Evolutionary conservation across 1,140 invertebrate genomes (phyloP), one percentile per base, ranked within the genome.

Genomic region (Carcinoscorpius rotundicauda): DNA sequence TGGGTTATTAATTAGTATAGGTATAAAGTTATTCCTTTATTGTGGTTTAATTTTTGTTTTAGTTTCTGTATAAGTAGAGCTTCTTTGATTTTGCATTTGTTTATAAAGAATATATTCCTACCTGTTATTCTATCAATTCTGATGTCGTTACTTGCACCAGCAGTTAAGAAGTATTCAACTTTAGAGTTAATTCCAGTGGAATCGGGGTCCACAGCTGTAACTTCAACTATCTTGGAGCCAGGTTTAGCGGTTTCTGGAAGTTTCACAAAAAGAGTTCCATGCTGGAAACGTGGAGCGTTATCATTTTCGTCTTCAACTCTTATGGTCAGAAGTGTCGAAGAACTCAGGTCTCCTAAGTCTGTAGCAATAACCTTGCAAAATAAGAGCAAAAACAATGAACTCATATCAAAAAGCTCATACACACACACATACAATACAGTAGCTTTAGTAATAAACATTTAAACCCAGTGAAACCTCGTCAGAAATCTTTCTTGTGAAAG

Each of bases 251-350:
- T 78, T 71, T 82, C 72, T 1, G 76, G 74, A n/a, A 82, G 71
- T 53, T 76, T 66, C 50, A 75, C 69, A 60, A 75, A 69, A 61
- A 78, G 61, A 57, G 74, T 69, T 51, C 76, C 63, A 56, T 78
- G 74, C 59, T 75, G 68, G 64, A 79, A 78, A 53, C 74, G 71
- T 0, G 91, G 91, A 0, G 80, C 70, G 77, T 93, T 91, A 75
- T 95, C 91, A 73, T 95, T 95, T 66, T 86, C 83, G 76, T 95
- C 91, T 5, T 83, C 78, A 9, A 94, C 77, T 1, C 77, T 79
- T 60, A 95, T 83, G 0, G 78, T 85, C 4, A 95, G 71, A 68
- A 83, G 82, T 0, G 84, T 83, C 6, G 65, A 68, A 3, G 71
- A 73, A 49, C 80, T 84, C 9, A 90, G 73, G 64, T 87, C 87